A percentile compares a stretch with the other conserved stretches of the same genome.
Conservation (phyloP, 2,797 vertebrate genomes). For the Falco peregrinus region DNA sequence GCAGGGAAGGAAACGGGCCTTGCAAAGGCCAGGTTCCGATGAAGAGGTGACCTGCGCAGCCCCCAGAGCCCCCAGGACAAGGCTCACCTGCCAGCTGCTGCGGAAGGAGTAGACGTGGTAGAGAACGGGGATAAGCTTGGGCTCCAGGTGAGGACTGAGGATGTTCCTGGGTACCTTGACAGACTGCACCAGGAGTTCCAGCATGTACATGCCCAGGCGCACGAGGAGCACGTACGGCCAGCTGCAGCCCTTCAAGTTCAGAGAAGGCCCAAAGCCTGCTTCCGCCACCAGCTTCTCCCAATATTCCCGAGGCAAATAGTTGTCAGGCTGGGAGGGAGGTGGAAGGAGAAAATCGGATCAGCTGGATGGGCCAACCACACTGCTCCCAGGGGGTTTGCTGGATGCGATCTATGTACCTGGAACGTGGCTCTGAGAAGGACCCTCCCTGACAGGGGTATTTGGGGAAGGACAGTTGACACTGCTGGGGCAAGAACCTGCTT, state of each 20-base stretch:
- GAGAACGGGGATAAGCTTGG: conserved; percentile 84
- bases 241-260: conserved; percentile 64
- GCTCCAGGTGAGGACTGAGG: conserved; percentile 56
- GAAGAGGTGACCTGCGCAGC: conserved; percentile 34
- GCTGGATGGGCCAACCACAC: not conserved
- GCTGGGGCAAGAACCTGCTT: not conserved
- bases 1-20: not conserved
- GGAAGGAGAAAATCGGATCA: not conserved
- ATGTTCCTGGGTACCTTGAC: conserved; percentile 83
- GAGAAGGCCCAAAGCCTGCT: conserved; percentile 72
- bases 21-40: not conserved
- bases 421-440: not conserved
- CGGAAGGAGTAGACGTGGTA: conserved; percentile 96
- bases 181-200: conserved; percentile 87
- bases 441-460: not conserved
- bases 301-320: conserved; percentile 83
- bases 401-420: not conserved
- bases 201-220: conserved; percentile 86
- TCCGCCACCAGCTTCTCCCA: conserved; percentile 84
- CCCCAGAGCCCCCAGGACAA: not conserved
- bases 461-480: not conserved
- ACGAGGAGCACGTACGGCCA: conserved; percentile 83
- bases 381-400: not conserved
- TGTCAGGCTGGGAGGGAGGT: conserved; percentile 63
- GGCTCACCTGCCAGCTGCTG: conserved; percentile 85